These are phyloP conservation scores for Florisuga fusca DNA, from an alignment of 2,797 vertebrate species.

Conservation along the genomic window DNA sequence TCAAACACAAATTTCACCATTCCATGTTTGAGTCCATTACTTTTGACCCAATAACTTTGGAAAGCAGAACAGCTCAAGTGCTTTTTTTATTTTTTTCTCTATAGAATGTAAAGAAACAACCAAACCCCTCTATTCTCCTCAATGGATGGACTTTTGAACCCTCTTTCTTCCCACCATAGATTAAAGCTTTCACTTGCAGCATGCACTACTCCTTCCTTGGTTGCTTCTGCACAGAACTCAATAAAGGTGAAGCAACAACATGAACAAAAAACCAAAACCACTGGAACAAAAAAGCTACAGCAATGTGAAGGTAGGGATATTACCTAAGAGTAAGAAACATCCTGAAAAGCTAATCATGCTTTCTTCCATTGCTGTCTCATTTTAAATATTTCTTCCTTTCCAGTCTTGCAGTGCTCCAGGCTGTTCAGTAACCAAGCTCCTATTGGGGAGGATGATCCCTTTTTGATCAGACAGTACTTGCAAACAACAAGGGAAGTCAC, in stretches of 20 bases:
- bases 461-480: too few relatives aligned
- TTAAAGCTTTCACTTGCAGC: not conserved
- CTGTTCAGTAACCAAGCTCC: not conserved
- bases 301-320: not conserved
- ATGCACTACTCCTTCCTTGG: not conserved
- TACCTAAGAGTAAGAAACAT: not conserved
- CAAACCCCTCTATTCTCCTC: not conserved
- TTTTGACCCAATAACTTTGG: not conserved
- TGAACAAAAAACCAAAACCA: not conserved
- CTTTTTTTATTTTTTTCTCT: too few relatives aligned
- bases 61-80: not conserved
- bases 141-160: not conserved
- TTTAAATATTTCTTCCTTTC: not conserved
- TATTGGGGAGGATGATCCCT: not conserved
- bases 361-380: not conserved
- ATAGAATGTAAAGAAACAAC: not conserved
- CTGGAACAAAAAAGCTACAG: not conserved
- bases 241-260: not conserved
- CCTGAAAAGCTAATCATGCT: not conserved
- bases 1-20: not conserved
- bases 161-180: not conserved
- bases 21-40: not conserved
- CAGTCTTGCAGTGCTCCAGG: too few relatives aligned
- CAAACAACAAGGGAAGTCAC: not conserved
- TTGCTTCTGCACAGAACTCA: not conserved